Evolutionary conservation across 2,888 invertebrate genomes (phyloP).

Genomic region (Mimachlamys varia): DNA sequence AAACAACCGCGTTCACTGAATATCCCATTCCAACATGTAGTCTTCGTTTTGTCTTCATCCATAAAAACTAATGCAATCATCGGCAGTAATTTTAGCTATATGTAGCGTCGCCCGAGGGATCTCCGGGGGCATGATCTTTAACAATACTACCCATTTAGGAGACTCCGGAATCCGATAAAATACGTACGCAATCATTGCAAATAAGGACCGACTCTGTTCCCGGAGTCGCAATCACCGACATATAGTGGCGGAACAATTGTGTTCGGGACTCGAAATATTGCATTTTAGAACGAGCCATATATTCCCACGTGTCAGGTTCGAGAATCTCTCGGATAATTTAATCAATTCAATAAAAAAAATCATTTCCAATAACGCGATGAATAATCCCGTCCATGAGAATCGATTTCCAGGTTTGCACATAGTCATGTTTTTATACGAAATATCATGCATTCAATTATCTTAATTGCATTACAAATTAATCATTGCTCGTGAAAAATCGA

Average conservation of each 20-base stretch:
- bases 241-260: not conserved
- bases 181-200: not conserved
- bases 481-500: not conserved
- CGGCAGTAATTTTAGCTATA: not conserved
- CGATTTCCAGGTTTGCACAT: slow-evolving; percentile 7
- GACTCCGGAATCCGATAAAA: not conserved
- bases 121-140: not conserved
- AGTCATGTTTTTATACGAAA: not conserved
- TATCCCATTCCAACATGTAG: not conserved
- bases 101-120: not conserved
- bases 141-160: not conserved
- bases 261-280: not conserved
- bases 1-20: too few species aligned
- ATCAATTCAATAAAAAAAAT: slow-evolving; percentile 11
- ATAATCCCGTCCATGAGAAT: not conserved
- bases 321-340: not conserved
- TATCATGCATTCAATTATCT: not conserved
- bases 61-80: not conserved
- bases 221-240: not conserved
- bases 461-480: not conserved
- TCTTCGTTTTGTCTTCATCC: not conserved
- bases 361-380: not conserved
- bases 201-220: not conserved
- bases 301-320: not conserved
- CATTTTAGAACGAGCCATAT: not conserved